Evolutionary conservation across 2,797 vertebrate species (phyloP).

Genomic region (Hyperoplus immaculatus): DNA sequence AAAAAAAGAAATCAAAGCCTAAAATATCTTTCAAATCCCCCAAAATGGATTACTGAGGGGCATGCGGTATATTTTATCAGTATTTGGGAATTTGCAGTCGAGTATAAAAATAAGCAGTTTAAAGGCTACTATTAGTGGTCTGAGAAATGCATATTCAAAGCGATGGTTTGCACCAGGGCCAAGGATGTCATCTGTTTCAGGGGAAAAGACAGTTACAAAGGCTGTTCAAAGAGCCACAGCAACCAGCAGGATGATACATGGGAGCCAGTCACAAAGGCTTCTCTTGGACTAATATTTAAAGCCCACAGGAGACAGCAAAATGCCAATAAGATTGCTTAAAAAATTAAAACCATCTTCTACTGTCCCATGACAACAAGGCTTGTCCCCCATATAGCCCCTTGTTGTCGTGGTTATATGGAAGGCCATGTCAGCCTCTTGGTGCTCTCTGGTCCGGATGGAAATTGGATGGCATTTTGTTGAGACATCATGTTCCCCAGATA

Average conservation of each 20-base stretch:
- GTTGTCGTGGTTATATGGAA: neutral
- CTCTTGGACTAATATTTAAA: conserved; percentile 8
- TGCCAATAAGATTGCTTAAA: conserved; percentile 7
- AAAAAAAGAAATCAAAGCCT: neutral
- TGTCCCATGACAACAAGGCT: neutral
- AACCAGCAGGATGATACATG: conserved; percentile 25
- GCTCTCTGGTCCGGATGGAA: conserved; percentile 14
- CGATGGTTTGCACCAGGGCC: conserved; percentile 30
- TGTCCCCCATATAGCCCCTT: no score
- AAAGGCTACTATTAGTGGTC: conserved; percentile 56
- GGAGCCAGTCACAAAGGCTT: conserved; percentile 35
- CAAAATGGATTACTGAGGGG: conserved; percentile 13
- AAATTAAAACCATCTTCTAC: neutral
- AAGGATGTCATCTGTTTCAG: conserved; percentile 57
- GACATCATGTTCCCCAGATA: neutral
- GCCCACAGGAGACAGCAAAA: conserved; percentile 20
- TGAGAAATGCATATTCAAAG: conserved; percentile 57
- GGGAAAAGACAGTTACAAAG: conserved; percentile 32
- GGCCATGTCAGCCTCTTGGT: neutral
- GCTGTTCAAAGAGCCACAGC: conserved; percentile 48
- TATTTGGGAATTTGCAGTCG: conserved; percentile 42
- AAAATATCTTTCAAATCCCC: conserved; percentile 28
- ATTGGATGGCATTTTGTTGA: neutral
- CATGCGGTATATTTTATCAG: conserved; percentile 29
- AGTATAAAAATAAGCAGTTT: conserved; percentile 44